Evolutionary conservation across 2,888 invertebrate species (phyloP).

Genomic region (Tholera decimalis): DNA sequence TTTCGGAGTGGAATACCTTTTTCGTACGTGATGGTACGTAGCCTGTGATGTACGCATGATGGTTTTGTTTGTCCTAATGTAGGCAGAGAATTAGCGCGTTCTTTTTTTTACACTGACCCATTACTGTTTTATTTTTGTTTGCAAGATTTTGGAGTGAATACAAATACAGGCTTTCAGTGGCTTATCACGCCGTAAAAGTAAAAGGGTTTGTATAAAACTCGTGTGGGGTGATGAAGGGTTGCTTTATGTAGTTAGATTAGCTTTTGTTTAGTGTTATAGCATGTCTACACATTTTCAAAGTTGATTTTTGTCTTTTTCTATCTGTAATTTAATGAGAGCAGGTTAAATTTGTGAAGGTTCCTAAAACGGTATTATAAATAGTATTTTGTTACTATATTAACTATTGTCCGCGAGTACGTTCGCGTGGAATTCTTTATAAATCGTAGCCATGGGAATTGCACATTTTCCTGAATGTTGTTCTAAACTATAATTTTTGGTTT

Average conservation of each 20-base stretch:
- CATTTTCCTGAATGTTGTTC: too few species aligned
- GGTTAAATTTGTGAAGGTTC: too few species aligned
- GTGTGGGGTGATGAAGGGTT: constrained; percentile 21
- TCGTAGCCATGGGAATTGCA: too few species aligned
- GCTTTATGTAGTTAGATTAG: constrained; percentile 23
- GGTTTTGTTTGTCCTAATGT: constrained; percentile 43
- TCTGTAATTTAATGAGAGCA: too few species aligned
- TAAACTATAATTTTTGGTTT: too few species aligned
- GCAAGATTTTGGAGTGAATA: constrained; percentile 57
- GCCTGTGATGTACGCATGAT: constrained; percentile 40
- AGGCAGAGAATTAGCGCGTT: constrained; percentile 51
- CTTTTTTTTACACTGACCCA: constrained; percentile 50
- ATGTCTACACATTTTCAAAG: neutral
- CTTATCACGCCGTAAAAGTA: constrained; percentile 52
- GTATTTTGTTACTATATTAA: too few species aligned
- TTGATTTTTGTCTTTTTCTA: neutral
- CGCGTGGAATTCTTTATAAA: too few species aligned
- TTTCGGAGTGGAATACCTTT: constrained; percentile 58
- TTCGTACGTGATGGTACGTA: constrained; percentile 53
- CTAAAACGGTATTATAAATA: too few species aligned
- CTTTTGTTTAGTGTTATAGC: constrained; percentile 6
- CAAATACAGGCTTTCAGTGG: constrained; percentile 52
- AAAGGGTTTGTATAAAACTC: constrained; percentile 43
- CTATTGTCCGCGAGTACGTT: too few species aligned
- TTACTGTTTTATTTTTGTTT: constrained; percentile 62